These are phyloP conservation scores for Molossus molossus DNA, from an alignment of 2,797 vertebrate genomes.

Conservation along the genomic window DNA sequence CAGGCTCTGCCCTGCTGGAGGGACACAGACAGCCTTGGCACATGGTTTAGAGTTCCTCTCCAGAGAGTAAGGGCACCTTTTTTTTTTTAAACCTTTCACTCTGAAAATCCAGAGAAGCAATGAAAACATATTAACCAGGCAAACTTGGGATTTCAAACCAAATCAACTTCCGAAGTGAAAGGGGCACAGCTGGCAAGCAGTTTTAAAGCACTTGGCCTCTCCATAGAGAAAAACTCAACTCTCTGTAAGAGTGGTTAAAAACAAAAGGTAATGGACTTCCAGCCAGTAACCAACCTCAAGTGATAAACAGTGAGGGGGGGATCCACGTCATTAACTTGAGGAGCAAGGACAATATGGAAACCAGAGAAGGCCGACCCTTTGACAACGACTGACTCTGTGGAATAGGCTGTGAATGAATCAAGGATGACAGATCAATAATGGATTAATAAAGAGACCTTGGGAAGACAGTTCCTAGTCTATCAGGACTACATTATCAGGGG, in stretches of 20 bases:
- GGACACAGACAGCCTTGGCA: not conserved
- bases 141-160: constrained; percentile 75
- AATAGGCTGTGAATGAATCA: constrained; percentile 28
- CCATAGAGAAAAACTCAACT: constrained; percentile 60
- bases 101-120: constrained; percentile 72
- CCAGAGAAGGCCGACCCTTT: constrained; percentile 25
- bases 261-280: constrained; percentile 63
- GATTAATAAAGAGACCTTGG: not conserved
- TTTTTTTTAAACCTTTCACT: constrained; percentile 52
- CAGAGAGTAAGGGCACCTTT: not conserved
- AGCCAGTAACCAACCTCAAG: constrained; percentile 37
- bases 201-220: constrained; percentile 73
- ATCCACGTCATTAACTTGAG: constrained; percentile 49
- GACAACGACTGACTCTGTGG: not conserved
- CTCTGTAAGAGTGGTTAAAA: constrained; percentile 68
- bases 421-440: not conserved
- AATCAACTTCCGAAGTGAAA: constrained; percentile 57
- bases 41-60: not conserved
- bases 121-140: constrained; percentile 53
- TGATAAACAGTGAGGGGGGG: constrained; percentile 65
- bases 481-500: not conserved
- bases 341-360: constrained; percentile 17
- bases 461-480: not conserved
- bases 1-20: not conserved
- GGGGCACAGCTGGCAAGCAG: constrained; percentile 60